Base-by-base conservation (phyloP, 2,888 invertebrate species). In the Sclerodermus sp. region DNA sequence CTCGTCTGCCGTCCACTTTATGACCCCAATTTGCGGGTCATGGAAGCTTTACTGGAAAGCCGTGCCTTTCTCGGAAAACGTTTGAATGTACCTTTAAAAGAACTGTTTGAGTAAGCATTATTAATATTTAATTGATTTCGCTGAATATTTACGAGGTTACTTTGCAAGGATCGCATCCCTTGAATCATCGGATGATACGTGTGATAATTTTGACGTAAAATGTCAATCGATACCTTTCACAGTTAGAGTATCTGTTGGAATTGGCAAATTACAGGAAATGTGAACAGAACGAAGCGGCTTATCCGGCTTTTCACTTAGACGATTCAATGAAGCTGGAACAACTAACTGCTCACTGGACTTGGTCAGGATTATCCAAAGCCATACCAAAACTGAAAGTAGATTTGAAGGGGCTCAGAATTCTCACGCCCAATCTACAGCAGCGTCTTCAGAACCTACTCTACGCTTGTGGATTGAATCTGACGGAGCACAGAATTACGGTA, bases 1-100 rank as follows among this genome's bases (percentile, higher is more conserved):
- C 84, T 89, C 66, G 78, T 90, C 1, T 91, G 91, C 64, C 85
- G 87, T 48, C 86, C 89, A 0, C 79, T 91, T 36, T 86, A 88
- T 79, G 87, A 83, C 49, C 85, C 86, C 0, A 81, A 87, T 54
- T 90, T 86, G 68, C 79, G 79, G 29, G 82, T 84, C 12, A 76
- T 91, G 38, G 83, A 85, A 48, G 82, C 84, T 55, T 80, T 90
- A 23, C 78, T 91, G 53, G 89, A 91, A 53, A 72, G 71, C 8
- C 66, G 58, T 49, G 52, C 58, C 6, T 72, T 76, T 47, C 51
- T 76, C 1, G 76, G 76, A 15, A 66, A 80, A 82, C 61, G 80
- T 79, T 49, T 85, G 81, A 45, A 67, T 53, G 48, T 80, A 81
- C 63, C 84, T 82, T 63, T 84, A 80, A 64, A 81, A 79, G 48